Base-by-base conservation (phyloP, 1,140 invertebrate genomes). In the Papilio xuthus region DNA sequence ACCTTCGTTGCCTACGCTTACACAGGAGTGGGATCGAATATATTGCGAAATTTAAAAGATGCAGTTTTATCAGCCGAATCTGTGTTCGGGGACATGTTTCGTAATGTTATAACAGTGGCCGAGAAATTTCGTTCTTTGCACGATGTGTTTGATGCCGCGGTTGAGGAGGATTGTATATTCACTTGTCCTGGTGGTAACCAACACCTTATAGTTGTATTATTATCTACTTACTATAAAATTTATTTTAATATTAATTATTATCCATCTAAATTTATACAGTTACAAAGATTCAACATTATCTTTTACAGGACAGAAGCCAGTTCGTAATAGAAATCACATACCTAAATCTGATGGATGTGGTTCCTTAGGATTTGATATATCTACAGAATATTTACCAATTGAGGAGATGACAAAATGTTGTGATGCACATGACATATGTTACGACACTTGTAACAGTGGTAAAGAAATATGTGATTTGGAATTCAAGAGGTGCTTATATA, bases 381-480 rank as follows among this genome's bases (percentile, higher is more conserved):
- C 95, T 67, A 96, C 96, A 41, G 96, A 97, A 80, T 96, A 96
- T 84, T 93, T 98, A 37, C 97, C 97, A 10, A 92, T 97, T 12
- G 94, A 94, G 32, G 96, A 97, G 90, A 97, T 98, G 96, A 97
- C 96, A 10, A 95, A 96, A 81, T 99, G 98, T 86, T 99, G 98
- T 93, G 96, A 98, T 89, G 85, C 89, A 2, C 98, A 99, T 90
- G 98, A 99, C 84, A 95, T 97, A 80, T 99, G 98, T 89, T 99
- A 99, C 85, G 97, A 98, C 80, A 98, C 97, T 4, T 99, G 98
- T 88, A 97, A 97, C 82, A 95, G 93, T 42, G 96, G 97, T 70
- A 98, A 98, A 91, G 97, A 98, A 88, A 94, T 96, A 0, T 99
- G 98, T 94, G 98, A 99, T 92, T 89, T 97, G 67, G 96, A 97